phyloP scores from a whole-genome alignment of 2,797 vertebrate genomes.

The Gymnopithys bicolor region DNA sequence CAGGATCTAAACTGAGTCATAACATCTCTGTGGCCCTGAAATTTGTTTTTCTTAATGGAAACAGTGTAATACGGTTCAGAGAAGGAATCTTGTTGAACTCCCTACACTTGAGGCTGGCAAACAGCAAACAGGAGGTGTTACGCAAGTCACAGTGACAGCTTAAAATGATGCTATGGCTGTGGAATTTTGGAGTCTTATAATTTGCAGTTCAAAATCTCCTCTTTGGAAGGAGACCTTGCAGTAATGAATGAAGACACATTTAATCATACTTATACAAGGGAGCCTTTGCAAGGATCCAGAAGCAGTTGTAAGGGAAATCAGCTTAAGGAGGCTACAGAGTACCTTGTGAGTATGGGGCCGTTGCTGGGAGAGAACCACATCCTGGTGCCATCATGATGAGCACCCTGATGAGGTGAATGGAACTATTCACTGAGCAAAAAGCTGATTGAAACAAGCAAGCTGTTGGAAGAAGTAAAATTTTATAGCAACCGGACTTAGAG shows the following conservation, averaged over 20 bases:
- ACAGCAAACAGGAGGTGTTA: conserved; percentile 21
- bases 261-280: neutral
- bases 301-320: neutral
- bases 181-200: conserved; percentile 19
- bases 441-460: neutral
- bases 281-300: neutral
- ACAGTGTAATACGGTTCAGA: neutral
- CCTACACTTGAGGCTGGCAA: neutral
- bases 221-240: neutral
- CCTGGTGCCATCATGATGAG: neutral
- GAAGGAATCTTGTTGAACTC: conserved; percentile 20
- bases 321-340: neutral
- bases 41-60: conserved; percentile 54
- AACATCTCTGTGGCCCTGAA: conserved; percentile 13
- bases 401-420: neutral
- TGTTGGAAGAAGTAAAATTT: neutral
- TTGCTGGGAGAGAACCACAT: neutral
- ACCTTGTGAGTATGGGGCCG: rapidly evolving
- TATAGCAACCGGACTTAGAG: neutral
- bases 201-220: conserved; percentile 1
- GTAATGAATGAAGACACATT: neutral
- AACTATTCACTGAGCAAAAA: conserved; percentile 1
- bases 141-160: neutral
- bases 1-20: conserved; percentile 44
- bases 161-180: neutral